Evolutionary conservation across 2,888 invertebrate species (phyloP).

Genomic region (Trileptium ribeirensis): DNA sequence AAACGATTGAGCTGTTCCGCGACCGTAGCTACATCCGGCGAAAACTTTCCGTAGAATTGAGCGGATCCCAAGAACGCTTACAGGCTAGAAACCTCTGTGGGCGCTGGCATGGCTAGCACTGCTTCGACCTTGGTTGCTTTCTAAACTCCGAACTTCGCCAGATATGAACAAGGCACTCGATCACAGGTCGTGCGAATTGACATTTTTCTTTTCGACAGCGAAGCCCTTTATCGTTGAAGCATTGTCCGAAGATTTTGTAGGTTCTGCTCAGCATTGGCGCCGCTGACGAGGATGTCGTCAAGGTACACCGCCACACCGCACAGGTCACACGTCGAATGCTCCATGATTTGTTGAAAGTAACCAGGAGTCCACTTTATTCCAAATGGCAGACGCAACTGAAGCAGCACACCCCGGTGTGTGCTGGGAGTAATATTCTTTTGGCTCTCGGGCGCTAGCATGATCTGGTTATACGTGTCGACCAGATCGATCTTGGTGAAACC

Average conservation of each 20-base stretch:
- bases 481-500: neutral
- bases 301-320: slow-evolving; percentile 25
- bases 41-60: neutral
- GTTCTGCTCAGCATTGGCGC: neutral
- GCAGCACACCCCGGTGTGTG: slow-evolving; percentile 26
- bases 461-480: slow-evolving; percentile 7
- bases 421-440: slow-evolving; percentile 18
- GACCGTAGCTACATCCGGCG: neutral
- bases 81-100: neutral
- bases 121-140: slow-evolving; percentile 24
- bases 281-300: slow-evolving; percentile 16
- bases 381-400: slow-evolving; percentile 24
- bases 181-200: neutral
- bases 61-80: neutral
- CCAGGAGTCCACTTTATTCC: slow-evolving; percentile 21
- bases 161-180: slow-evolving; percentile 15
- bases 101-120: slow-evolving; percentile 24
- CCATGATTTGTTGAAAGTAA: slow-evolving; percentile 29
- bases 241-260: neutral
- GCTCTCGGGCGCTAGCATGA: neutral
- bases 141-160: slow-evolving; percentile 13
- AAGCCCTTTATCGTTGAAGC: slow-evolving; percentile 4
- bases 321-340: slow-evolving; percentile 23
- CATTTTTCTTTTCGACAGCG: slow-evolving; percentile 27
- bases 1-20: neutral